Conservation (phyloP, 2,113 vertebrate species). For the Pterocles orientalis region DNA sequence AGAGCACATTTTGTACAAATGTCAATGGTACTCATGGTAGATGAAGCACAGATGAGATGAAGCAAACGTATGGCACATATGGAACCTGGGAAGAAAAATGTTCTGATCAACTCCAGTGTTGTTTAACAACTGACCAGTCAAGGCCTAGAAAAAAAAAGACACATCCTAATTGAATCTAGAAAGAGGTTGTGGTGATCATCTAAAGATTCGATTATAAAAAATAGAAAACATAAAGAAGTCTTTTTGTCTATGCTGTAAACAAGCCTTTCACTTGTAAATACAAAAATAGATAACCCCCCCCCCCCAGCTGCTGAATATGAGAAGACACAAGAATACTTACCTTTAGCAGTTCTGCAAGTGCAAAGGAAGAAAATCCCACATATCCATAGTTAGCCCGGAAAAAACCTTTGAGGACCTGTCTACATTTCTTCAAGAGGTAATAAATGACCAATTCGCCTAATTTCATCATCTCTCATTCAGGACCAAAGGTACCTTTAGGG, state of each 20-base stretch:
- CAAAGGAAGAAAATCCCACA: neutral
- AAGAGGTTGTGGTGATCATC: neutral
- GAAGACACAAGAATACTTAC: neutral
- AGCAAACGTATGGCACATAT: neutral
- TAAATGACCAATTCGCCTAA: neutral
- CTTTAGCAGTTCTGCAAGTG: neutral
- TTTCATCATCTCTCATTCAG: neutral
- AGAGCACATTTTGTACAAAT: neutral
- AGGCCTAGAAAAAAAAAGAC: neutral
- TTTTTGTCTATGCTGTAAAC: neutral
- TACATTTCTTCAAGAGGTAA: neutral
- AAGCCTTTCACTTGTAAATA: neutral
- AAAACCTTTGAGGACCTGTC: neutral
- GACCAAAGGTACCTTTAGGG: neutral
- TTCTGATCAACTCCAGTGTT: neutral
- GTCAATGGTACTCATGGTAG: neutral
- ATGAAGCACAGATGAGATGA: neutral
- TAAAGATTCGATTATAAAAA: neutral
- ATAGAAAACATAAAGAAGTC: neutral
- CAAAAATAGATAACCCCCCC: neutral
- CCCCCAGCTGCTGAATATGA: accelerated
- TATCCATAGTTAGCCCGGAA: neutral
- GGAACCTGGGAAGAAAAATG: neutral
- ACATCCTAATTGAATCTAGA: neutral
- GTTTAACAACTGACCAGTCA: neutral